These are phyloP conservation scores for Muscina levida DNA, from an alignment of 2,888 invertebrate genomes.

Conservation along the genomic window DNA sequence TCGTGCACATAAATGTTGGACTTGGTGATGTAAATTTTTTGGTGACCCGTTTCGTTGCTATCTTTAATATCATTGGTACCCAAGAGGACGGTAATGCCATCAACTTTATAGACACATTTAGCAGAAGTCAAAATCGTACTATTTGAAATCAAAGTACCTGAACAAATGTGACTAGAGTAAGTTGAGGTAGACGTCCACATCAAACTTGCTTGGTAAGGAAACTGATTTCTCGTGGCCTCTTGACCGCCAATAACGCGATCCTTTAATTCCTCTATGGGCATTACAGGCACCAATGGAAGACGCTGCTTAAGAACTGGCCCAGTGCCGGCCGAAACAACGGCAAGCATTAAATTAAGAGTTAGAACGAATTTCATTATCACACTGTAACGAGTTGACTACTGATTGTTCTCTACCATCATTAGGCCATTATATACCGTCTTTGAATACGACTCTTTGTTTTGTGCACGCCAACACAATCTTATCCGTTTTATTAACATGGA, in stretches of 20 bases:
- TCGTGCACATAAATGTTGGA: conserved; percentile 68
- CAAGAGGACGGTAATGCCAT: conserved; percentile 67
- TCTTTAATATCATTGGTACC: conserved; percentile 68
- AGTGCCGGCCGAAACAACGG: conserved; percentile 60
- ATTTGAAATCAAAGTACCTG: conserved; percentile 75
- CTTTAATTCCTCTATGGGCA: conserved; percentile 42
- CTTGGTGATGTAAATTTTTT: conserved; percentile 62
- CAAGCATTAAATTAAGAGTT: conserved; percentile 63
- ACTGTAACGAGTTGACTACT: conserved; percentile 34
- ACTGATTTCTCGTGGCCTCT: conserved; percentile 71
- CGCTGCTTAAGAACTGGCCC: conserved; percentile 28
- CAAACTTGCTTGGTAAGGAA: conserved; percentile 76
- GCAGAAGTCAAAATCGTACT: conserved; percentile 76
- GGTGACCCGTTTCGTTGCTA: conserved; percentile 65
- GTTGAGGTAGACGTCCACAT: conserved; percentile 65
- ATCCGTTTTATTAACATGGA: too few relatives aligned
- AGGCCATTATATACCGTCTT: neutral
- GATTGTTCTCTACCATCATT: neutral
- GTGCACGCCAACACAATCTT: neutral
- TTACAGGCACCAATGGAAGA: conserved; percentile 43
- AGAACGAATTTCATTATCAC: conserved; percentile 67
- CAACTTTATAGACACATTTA: conserved; percentile 73
- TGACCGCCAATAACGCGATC: conserved; percentile 69
- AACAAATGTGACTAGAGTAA: conserved; percentile 72
- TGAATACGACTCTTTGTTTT: neutral